Evolutionary conservation across 64 coral and sea anemone species (phyloP).

Genomic region (Montipora sp.): DNA sequence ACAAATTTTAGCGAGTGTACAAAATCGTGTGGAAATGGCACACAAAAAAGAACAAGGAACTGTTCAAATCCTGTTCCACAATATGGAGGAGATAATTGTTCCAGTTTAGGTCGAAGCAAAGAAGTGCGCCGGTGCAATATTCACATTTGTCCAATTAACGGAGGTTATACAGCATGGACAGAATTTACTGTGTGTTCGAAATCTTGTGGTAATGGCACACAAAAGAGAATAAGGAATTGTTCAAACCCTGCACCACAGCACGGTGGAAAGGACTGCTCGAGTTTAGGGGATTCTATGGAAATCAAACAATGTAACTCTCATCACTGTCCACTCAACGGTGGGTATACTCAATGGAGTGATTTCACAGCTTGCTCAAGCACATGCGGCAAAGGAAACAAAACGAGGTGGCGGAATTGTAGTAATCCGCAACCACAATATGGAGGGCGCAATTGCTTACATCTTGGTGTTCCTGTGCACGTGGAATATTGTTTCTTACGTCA

Average conservation of each 20-base stretch:
- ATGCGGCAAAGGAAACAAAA: conserved; percentile 68
- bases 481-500: conserved; percentile 16
- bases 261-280: conserved; percentile 41
- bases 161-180: conserved; percentile 76
- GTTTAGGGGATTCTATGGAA: conserved; percentile 30
- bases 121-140: conserved; percentile 45
- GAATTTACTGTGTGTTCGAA: conserved; percentile 58
- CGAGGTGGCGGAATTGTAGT: conserved; percentile 73
- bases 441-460: conserved; percentile 59
- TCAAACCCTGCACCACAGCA: conserved; percentile 48
- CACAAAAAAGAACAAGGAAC: conserved; percentile 50
- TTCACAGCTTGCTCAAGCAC: conserved; percentile 60
- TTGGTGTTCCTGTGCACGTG: conserved; percentile 64
- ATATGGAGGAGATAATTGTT: conserved; percentile 53
- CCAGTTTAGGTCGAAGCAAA: conserved; percentile 6
- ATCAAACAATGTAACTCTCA: conserved; percentile 49
- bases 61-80: conserved; percentile 54
- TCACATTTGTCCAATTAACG: conserved; percentile 65
- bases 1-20: conserved; percentile 64
- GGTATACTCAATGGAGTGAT: conserved; percentile 69
- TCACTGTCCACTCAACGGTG: conserved; percentile 73
- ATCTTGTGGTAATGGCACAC: conserved; percentile 67
- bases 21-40: conserved; percentile 70
- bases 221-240: conserved; percentile 63
- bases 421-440: conserved; percentile 65